Percentiles rank a stretch among this genome's conserved stretches.
These are phyloP conservation scores for Hypsibius dujardini DNA, from an alignment of 1,140 invertebrate species.

Conservation along the genomic window DNA sequence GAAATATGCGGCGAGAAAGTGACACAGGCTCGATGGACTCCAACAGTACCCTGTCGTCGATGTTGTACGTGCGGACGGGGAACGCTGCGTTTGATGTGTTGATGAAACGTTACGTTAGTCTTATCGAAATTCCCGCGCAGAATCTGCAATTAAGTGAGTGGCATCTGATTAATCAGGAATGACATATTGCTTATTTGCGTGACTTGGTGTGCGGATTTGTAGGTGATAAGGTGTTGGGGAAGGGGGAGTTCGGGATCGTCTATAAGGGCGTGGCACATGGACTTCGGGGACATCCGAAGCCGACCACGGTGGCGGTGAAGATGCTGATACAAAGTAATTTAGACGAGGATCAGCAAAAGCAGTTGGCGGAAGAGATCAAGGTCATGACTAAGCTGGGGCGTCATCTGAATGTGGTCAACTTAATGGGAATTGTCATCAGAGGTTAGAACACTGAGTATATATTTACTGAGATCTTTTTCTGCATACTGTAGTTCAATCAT, in stretches of 20 bases:
- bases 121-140: background rate
- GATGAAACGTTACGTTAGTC: background rate
- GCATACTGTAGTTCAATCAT: background rate
- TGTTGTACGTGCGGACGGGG: background rate
- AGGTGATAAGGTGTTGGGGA: background rate
- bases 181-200: background rate
- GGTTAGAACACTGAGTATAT: background rate
- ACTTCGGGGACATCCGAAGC: background rate
- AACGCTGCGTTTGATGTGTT: background rate
- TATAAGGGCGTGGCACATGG: background rate
- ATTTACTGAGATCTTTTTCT: background rate
- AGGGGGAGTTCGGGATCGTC: background rate
- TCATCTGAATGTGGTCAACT: background rate
- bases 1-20: background rate
- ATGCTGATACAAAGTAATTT: background rate
- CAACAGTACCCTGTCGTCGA: background rate
- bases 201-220: background rate
- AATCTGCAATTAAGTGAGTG: background rate
- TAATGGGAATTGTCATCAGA: background rate
- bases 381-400: conserved; percentile 4
- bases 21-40: background rate
- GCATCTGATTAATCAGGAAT: background rate
- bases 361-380: background rate
- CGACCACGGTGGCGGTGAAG: background rate
- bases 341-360: background rate